Conservation (phyloP, 2,888 invertebrate species). For the Pristionchus exspectatus region DNA sequence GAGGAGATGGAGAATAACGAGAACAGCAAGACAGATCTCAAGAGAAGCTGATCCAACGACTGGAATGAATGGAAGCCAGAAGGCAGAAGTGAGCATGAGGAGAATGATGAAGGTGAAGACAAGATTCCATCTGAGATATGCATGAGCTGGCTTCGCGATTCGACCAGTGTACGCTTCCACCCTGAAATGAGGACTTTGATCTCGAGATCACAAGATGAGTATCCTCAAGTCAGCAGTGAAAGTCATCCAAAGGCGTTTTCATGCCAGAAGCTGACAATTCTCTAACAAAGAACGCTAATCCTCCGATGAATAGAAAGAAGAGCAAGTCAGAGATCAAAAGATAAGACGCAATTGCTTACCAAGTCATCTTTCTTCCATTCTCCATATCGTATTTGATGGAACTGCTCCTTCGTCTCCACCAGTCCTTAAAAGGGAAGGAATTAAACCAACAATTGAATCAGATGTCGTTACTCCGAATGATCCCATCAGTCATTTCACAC, state of each 20-base stretch:
- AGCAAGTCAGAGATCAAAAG: not conserved
- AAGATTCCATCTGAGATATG: conserved; percentile 57
- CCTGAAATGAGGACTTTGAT: not conserved
- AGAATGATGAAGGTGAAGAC: conserved; percentile 57
- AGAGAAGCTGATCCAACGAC: conserved; percentile 61
- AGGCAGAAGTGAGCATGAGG: conserved; percentile 47
- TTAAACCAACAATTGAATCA: conserved; percentile 16
- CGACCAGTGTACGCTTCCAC: conserved; percentile 47
- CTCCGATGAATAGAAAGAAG: not conserved
- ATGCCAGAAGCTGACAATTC: not conserved
- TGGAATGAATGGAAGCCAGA: conserved; percentile 56
- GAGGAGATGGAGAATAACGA: conserved; percentile 65
- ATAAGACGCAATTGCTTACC: not conserved
- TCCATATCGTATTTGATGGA: conserved; percentile 32
- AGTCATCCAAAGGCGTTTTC: not conserved
- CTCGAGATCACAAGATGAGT: not conserved
- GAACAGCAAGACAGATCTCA: conserved; percentile 69
- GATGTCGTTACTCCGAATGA: not conserved
- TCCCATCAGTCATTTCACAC: not conserved
- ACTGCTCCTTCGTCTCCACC: conserved; percentile 25
- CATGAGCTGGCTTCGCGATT: conserved; percentile 41
- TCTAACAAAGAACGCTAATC: not conserved
- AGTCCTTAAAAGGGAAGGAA: not conserved
- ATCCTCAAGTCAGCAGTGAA: not conserved
- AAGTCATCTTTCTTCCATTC: conserved; percentile 23